Percentiles rank a stretch among this genome's conserved stretches.
These are phyloP conservation scores for Engraulis encrasicolus DNA, from an alignment of 2,113 vertebrate species.

Conservation along the genomic window DNA sequence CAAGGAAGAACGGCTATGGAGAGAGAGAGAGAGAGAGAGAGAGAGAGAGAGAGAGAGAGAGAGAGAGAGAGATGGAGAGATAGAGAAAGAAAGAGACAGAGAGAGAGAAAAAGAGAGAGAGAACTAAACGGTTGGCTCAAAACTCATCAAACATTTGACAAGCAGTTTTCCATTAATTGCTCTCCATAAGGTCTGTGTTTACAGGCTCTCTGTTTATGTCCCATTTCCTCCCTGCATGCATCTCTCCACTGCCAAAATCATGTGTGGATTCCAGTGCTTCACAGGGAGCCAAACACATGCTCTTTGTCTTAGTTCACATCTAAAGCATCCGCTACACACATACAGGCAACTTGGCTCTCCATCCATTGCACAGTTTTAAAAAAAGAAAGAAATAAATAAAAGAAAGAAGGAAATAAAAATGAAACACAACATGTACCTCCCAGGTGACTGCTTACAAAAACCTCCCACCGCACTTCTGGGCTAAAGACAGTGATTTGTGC, in stretches of 20 bases:
- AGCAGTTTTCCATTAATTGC: conserved; percentile 4
- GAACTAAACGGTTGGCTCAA: neutral
- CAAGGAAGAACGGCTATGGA: too few species aligned
- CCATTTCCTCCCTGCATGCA: neutral
- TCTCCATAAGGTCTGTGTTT: conserved; percentile 13
- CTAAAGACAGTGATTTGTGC: conserved; percentile 62
- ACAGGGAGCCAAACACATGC: neutral
- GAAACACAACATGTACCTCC: conserved; percentile 8
- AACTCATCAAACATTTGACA: conserved; percentile 13
- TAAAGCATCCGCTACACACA: neutral
- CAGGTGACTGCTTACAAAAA: conserved; percentile 40
- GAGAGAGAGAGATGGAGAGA: too few species aligned
- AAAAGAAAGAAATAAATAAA: neutral
- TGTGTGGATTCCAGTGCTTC: conserved; percentile 5
- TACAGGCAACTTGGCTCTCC: neutral
- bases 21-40: too few species aligned
- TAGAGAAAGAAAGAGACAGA: too few species aligned
- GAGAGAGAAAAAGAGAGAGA: too few species aligned
- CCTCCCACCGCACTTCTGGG: conserved; percentile 45
- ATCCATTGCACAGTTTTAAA: conserved; percentile 27
- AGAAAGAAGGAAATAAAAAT: neutral
- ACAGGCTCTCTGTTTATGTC: conserved; percentile 3
- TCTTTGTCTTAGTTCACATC: conserved; percentile 5
- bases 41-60: too few species aligned
- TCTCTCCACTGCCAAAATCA: neutral